A percentile compares a stretch with the other conserved stretches of the same genome.
Conservation (phyloP, 2,113 vertebrate species). For the Odobenus rosmarus region DNA sequence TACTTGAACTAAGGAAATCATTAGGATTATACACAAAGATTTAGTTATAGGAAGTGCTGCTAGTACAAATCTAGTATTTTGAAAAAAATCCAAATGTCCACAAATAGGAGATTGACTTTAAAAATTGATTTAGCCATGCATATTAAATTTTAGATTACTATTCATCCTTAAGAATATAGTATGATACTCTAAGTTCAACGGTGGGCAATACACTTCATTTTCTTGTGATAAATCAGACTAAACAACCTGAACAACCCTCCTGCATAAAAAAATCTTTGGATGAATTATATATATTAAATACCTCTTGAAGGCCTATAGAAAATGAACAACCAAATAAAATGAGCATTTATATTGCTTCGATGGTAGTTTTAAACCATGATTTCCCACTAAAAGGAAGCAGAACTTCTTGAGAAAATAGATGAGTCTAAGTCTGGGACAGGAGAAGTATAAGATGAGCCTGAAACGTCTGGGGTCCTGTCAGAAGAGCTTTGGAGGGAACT, state of each 20-base stretch:
- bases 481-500: background rate
- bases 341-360: background rate
- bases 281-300: slow-evolving; percentile 20
- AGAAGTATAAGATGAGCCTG: background rate
- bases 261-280: background rate
- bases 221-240: background rate
- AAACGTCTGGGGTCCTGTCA: background rate
- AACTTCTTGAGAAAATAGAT: background rate
- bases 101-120: slow-evolving; percentile 28
- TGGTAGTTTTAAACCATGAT: background rate
- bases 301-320: background rate
- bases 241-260: background rate
- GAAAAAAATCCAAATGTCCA: background rate
- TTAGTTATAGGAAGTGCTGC: background rate
- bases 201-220: background rate
- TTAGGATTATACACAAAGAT: background rate
- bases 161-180: background rate
- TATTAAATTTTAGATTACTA: background rate
- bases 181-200: background rate
- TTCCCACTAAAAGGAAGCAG: background rate
- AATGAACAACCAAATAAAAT: slow-evolving; percentile 35
- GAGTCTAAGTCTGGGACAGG: background rate
- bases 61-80: background rate
- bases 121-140: slow-evolving; percentile 6
- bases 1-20: background rate